These are phyloP conservation scores for Crocodylus rhombifer DNA, from an alignment of 2,797 vertebrate genomes.

Conservation along the genomic window DNA sequence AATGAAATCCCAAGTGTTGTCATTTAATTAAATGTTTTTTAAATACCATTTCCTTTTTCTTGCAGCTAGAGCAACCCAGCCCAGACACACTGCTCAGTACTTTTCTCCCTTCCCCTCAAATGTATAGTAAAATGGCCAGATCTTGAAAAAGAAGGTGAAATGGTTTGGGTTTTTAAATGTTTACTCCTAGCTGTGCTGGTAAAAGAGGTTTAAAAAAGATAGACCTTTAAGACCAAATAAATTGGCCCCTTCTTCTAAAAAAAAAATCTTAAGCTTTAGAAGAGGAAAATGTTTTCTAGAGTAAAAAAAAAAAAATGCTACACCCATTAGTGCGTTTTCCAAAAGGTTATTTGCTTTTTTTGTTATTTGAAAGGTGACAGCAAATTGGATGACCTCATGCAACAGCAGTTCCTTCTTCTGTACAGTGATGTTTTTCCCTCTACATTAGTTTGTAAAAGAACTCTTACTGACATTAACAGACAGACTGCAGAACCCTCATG, in stretches of 20 bases:
- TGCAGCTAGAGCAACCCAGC: conserved; percentile 16
- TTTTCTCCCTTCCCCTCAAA: neutral
- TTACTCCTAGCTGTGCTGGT: neutral
- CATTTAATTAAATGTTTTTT: conserved; percentile 77
- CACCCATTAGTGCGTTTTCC: neutral
- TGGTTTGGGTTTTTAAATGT: neutral
- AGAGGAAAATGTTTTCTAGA: neutral
- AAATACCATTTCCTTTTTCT: conserved; percentile 64
- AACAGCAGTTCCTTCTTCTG: neutral
- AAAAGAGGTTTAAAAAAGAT: neutral
- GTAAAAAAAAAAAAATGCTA: neutral
- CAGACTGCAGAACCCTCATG: neutral
- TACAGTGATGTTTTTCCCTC: neutral
- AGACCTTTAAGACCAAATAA: neutral
- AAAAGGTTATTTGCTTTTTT: neutral
- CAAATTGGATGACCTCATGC: neutral
- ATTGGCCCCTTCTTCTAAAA: neutral
- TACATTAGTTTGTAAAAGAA: neutral
- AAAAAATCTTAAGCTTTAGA: neutral
- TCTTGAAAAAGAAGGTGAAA: neutral
- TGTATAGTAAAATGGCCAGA: neutral
- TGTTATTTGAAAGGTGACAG: neutral
- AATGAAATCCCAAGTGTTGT: conserved; percentile 69
- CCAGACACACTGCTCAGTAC: neutral
- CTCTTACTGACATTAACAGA: neutral